Evolutionary conservation across 2,888 invertebrate species (phyloP).

Genomic region (Trichopoda pennipes): DNA sequence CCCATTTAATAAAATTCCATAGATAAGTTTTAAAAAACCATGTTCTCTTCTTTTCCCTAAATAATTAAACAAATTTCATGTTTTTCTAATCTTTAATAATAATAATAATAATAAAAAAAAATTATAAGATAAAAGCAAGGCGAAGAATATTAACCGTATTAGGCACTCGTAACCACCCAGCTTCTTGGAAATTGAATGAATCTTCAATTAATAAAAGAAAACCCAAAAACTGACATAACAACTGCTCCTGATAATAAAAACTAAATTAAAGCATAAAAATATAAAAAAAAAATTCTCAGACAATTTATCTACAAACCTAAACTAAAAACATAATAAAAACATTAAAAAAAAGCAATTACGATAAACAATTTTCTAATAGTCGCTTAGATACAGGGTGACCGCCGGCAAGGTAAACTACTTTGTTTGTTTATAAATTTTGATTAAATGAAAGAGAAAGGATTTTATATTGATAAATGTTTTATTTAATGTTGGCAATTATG

Average conservation of each 20-base stretch:
- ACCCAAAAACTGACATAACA: constrained; percentile 10
- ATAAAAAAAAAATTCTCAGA: constrained; percentile 14
- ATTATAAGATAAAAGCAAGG: too few species aligned
- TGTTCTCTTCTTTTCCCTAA: too few species aligned
- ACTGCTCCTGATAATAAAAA: constrained; percentile 1
- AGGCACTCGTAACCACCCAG: too few species aligned
- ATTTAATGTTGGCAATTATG: too few species aligned
- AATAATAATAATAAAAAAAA: neutral
- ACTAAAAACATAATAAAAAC: constrained; percentile 35
- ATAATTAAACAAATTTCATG: neutral
- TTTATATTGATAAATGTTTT: too few species aligned
- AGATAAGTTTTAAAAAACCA: too few species aligned
- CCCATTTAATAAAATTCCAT: too few species aligned
- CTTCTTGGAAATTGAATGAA: constrained; percentile 10
- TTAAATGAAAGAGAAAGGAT: too few species aligned
- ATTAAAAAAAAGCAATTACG: constrained; percentile 49
- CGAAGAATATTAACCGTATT: neutral
- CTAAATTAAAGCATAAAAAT: neutral
- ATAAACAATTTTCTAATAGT: constrained; percentile 10
- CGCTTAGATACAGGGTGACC: too few species aligned
- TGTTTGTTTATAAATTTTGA: too few species aligned
- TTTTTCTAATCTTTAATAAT: constrained; percentile 23
- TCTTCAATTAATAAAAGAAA: constrained; percentile 25
- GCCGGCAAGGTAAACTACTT: too few species aligned
- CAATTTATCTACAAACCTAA: constrained; percentile 34